Conservation (phyloP, 2,113 vertebrate genomes). For the Mustela nigripes region DNA sequence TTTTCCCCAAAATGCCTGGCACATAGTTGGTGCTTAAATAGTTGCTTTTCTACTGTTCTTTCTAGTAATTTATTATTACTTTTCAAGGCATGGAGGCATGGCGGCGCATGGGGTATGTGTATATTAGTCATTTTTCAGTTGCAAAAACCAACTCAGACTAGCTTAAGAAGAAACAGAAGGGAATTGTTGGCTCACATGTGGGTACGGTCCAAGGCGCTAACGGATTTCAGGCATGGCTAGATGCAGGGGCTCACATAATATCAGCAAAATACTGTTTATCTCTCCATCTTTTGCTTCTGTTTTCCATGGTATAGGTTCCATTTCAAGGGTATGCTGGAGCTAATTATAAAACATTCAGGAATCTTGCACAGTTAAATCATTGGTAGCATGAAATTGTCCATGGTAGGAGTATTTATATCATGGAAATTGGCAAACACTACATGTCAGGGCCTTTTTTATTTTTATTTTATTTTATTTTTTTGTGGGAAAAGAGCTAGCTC, state of each 20-base stretch:
- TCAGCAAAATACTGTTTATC: neutral
- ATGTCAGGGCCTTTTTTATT: neutral
- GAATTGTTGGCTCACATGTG: neutral
- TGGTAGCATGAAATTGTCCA: slow-evolving; percentile 60
- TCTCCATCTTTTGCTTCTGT: neutral
- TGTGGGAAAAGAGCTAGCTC: neutral
- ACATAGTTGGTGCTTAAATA: neutral
- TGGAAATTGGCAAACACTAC: slow-evolving; percentile 48
- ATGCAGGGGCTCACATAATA: neutral
- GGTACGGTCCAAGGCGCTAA: neutral
- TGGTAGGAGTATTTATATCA: slow-evolving; percentile 38
- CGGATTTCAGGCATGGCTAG: slow-evolving; percentile 36
- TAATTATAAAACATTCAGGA: neutral
- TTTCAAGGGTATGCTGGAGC: neutral
- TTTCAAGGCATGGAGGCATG: neutral
- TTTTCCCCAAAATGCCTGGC: neutral
- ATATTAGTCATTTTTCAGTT: neutral
- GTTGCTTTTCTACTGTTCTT: neutral
- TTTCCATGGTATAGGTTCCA: neutral
- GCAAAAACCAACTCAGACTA: slow-evolving; percentile 5
- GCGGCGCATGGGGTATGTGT: neutral
- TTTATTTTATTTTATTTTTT: neutral
- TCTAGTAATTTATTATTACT: slow-evolving; percentile 9
- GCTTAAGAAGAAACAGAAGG: slow-evolving; percentile 40
- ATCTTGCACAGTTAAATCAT: neutral